These are phyloP conservation scores for Achlya flavicornis DNA, from an alignment of 2,888 invertebrate species.

Conservation along the genomic window DNA sequence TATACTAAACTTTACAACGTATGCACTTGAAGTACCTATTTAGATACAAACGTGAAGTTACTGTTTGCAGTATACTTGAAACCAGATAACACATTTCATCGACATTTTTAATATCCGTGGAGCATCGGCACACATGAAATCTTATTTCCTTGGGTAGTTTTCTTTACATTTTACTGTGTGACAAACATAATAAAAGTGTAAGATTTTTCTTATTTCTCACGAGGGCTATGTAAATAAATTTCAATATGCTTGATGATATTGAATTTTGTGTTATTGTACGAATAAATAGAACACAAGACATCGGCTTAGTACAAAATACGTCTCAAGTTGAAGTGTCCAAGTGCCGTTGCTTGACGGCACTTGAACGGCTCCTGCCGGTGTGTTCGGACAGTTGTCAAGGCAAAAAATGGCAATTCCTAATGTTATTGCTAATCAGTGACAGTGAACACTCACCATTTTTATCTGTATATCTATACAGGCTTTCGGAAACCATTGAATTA, in stretches of 20 bases:
- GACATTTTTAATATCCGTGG: constrained; percentile 38
- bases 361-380: too few relatives aligned
- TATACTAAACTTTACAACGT: too few relatives aligned
- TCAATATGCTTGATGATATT: constrained; percentile 20
- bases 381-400: too few relatives aligned
- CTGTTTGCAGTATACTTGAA: constrained; percentile 2
- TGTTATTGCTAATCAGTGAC: too few relatives aligned
- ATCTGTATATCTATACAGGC: too few relatives aligned
- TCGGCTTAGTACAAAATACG: too few relatives aligned
- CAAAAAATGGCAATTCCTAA: too few relatives aligned
- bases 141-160: constrained; percentile 26
- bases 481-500: too few relatives aligned
- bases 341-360: too few relatives aligned
- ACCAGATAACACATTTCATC: constrained; percentile 5
- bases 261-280: constrained; percentile 19
- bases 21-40: too few relatives aligned
- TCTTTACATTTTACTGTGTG: constrained; percentile 19
- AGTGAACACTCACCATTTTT: too few relatives aligned
- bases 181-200: constrained; percentile 25
- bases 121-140: constrained; percentile 22
- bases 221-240: constrained; percentile 28
- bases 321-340: too few relatives aligned
- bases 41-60: background rate
- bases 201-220: constrained; percentile 21
- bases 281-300: constrained; percentile 20